Evolutionary conservation across 2,888 invertebrate genomes (phyloP), one percentile per base, ranked within the genome.

Genomic region (Muschampia plurimacula): DNA sequence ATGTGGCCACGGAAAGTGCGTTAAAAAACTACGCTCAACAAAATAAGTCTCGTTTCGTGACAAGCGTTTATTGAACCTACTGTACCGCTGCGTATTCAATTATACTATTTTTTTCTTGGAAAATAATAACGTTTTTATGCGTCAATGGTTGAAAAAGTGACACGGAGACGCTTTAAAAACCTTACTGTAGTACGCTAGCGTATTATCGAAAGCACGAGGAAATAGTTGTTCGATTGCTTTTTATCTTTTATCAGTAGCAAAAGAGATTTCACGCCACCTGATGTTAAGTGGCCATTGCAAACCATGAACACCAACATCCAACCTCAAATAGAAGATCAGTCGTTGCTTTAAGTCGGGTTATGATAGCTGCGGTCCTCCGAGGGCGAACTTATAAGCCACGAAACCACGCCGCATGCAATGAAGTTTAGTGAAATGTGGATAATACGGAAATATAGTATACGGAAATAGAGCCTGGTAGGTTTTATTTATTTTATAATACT

Each of bases 21-120:
- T 76, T 77, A 82, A 80, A 81, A 76, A 76, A 75, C 78, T 73
- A 74, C 75, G 74, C 66, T 41, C 69, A 75, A 77, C 74, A 64
- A 81, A 81, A 76, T 22, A 22, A 81, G 67, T 41, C 32, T 62
- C 44, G 64, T 66, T 75, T 74, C 76, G 76, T 79, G 76, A 79
- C 78, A 73, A 68, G 44, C 72, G 67, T 67, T 72, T 72, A 67
- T 72, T 67, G 72, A 72, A 72, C 62, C 62, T 67, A 66, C 71
- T 66, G 71, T 52, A 67, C 60, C 60, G 72, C 62, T 62, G 66
- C 66, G 67, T 62, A 62, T 72, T 71, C 71, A 71, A 66, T 71
- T 71, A 70, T 66, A 66, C 39, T 44, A 52, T 59, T 67, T 52
- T 49, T 71, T 65, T 62, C 60, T 57, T 36, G 46, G 8, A 66